A percentile compares a stretch with the other conserved stretches of the same genome.
Evolutionary conservation across 2,113 vertebrate species (phyloP).

Genomic region (Drymodes brunneopygia): DNA sequence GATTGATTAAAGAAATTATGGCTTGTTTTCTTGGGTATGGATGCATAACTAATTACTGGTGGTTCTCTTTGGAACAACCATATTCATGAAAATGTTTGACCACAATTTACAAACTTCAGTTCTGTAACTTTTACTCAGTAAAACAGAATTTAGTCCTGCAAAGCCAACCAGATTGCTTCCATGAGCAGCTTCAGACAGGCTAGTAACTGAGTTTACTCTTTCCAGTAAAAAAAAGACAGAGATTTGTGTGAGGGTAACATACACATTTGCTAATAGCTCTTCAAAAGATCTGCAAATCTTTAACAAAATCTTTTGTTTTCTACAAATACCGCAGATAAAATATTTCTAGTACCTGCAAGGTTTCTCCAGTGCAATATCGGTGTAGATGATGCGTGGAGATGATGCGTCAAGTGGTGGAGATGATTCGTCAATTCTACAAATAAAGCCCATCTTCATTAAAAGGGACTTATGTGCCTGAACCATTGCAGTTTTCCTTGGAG

Average conservation of each 20-base stretch:
- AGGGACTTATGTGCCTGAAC: neutral
- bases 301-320: neutral
- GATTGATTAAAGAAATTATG: neutral
- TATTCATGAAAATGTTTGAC: neutral
- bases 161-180: neutral
- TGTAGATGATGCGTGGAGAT: no score
- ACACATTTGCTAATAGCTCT: neutral
- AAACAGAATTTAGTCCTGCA: neutral
- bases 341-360: neutral
- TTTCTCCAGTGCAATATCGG: neutral
- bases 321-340: no score
- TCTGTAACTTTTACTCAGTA: neutral
- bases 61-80: neutral
- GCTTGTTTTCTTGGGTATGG: neutral
- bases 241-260: neutral
- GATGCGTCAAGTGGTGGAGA: no score
- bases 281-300: neutral
- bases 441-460: neutral
- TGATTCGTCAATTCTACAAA: no score
- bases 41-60: neutral
- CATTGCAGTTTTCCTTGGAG: neutral
- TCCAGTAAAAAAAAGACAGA: neutral
- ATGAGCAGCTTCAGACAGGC: neutral
- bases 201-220: neutral
- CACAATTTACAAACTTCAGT: neutral